Base-by-base conservation (phyloP, 2,888 invertebrate species). In the Prenolepis imparis region DNA sequence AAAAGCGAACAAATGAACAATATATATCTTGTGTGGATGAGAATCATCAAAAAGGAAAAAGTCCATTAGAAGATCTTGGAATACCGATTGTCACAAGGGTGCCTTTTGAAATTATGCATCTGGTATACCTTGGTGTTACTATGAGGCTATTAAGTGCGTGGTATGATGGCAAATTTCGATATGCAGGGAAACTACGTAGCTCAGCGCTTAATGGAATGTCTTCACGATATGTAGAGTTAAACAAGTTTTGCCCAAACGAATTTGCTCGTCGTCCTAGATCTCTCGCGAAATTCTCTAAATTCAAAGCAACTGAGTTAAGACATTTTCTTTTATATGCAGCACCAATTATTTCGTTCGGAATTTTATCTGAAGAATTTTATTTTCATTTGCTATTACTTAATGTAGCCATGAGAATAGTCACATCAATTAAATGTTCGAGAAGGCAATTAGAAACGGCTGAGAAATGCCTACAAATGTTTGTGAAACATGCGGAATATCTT, bases 271-370 rank as follows among this genome's bases (percentile, higher is more conserved):
- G 57, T 24, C 57, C 24, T 57, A 57, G 57, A 57, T 57, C 57
- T 57, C 57, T 57, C 24, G 57, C 12, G 2, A 57, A 57, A 24
- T 57, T 57, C 57, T 57, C 24, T 57, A 57, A 57, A 57, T 57
- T 57, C 24, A 57, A 57, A 57, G 24, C 57, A 24, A 57, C 24
- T 57, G 24, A 57, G 24, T 57, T 57, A 57, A 57, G 57, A 57
- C 57, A 57, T 57, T 57, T 57, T 24, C 21, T 57, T 57, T 57
- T 57, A 57, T 57, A 57, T 57, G 57, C 57, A 57, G 57, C 24
- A 24, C 57, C 57, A 57, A 57, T 57, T 57, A 57, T 24, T 57
- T 57, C 57, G 57, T 57, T 57, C 24, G 57, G 57, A 57, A 57
- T 57, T 57, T 5, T 57, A 28, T 57, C 2, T 24, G 24, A 57